Conservation (phyloP, 2,888 invertebrate species). For the Stenodema calcarata region DNA sequence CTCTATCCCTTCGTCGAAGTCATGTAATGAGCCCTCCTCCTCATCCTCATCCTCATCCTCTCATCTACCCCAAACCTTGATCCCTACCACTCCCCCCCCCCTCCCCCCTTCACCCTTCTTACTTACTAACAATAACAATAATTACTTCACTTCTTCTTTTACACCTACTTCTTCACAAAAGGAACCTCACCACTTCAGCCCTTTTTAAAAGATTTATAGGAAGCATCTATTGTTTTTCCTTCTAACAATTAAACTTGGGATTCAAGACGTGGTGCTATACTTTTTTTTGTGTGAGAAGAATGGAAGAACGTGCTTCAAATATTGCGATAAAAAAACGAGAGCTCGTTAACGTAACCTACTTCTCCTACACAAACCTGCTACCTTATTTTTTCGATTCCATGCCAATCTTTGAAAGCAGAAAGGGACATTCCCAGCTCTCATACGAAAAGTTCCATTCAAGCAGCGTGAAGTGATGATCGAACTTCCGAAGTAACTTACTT, state of each 20-base stretch:
- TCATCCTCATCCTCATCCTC: background rate
- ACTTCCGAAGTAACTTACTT: too few species aligned
- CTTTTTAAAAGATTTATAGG: conserved; percentile 40
- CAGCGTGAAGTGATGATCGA: too few species aligned
- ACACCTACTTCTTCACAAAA: conserved; percentile 44
- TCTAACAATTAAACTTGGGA: conserved; percentile 39
- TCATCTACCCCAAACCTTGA: background rate
- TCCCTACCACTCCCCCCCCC: background rate
- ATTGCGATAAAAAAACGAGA: background rate
- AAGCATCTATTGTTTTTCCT: conserved; percentile 33
- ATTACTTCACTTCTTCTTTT: conserved; percentile 43
- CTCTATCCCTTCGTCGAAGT: conserved; percentile 39
- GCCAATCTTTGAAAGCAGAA: too few species aligned
- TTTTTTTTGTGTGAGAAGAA: conserved; percentile 18
- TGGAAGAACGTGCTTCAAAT: background rate
- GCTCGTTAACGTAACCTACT: conserved; percentile 19
- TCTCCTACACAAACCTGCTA: background rate
- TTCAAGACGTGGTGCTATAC: conserved; percentile 17
- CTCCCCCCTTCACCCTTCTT: too few species aligned
- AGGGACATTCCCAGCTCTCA: too few species aligned
- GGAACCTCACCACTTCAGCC: conserved; percentile 22
- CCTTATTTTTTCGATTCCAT: background rate
- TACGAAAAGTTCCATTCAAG: too few species aligned
- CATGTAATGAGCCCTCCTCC: conserved; percentile 33
- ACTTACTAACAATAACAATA: conserved; percentile 45